Evolutionary conservation across 2,888 invertebrate species (phyloP).

Genomic region (Ophion obscuratus): DNA sequence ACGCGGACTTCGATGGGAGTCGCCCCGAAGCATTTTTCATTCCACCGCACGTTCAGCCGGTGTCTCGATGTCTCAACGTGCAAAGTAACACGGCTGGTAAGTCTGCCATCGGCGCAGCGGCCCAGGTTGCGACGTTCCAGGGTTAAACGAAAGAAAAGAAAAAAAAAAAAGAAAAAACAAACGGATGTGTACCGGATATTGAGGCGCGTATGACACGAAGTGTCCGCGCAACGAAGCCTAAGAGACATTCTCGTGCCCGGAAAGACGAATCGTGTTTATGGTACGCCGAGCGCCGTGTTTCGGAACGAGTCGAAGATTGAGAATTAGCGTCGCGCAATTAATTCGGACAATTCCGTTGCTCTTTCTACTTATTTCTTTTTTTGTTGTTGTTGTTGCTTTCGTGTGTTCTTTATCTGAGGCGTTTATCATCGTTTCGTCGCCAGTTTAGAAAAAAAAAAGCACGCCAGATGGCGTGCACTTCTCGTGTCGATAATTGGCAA

Average conservation of each 20-base stretch:
- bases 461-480: conserved; percentile 58
- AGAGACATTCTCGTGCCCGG: background rate
- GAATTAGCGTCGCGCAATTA: conserved; percentile 65
- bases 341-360: conserved; percentile 31
- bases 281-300: conserved; percentile 70
- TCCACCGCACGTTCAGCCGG: too few species aligned
- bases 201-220: background rate
- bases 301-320: conserved; percentile 67
- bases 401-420: conserved; percentile 44
- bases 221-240: background rate
- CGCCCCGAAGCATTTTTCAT: too few species aligned
- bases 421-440: conserved; percentile 28
- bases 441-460: conserved; percentile 53
- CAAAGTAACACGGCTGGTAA: too few species aligned
- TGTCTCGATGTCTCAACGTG: too few species aligned
- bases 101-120: background rate
- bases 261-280: conserved; percentile 18
- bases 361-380: conserved; percentile 10
- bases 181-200: background rate
- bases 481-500: conserved; percentile 51
- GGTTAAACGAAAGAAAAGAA: background rate
- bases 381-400: background rate
- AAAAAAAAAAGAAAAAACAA: background rate
- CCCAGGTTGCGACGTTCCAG: background rate
- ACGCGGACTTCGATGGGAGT: too few species aligned